Evolutionary conservation across 2,888 invertebrate species (phyloP).

Genomic region (Pantelozetes paolii): DNA sequence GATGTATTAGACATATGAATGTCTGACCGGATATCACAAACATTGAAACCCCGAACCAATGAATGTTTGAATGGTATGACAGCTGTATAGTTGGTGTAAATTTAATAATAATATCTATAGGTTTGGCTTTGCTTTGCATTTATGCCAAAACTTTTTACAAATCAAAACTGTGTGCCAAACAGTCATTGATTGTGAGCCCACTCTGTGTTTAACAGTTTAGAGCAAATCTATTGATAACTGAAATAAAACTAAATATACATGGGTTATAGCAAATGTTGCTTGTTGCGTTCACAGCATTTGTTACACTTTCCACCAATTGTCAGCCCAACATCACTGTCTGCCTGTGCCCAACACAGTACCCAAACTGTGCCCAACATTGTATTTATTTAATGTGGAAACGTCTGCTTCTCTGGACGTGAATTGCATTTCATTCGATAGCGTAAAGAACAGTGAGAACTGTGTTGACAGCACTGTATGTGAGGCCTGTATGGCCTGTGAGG

Average conservation of each 20-base stretch:
- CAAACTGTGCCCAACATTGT: background rate
- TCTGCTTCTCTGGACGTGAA: conserved; percentile 28
- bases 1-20: conserved; percentile 25
- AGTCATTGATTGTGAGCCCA: conserved; percentile 16
- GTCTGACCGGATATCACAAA: conserved; percentile 30
- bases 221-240: conserved; percentile 25
- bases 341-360: background rate
- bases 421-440: conserved; percentile 3
- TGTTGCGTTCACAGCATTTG: conserved; percentile 6
- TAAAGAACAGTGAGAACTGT: conserved; percentile 28
- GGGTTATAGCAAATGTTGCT: conserved; percentile 6
- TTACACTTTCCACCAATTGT: conserved; percentile 29
- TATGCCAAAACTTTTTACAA: conserved; percentile 5
- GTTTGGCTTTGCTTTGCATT: conserved; percentile 11
- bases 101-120: conserved; percentile 23
- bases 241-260: conserved; percentile 33
- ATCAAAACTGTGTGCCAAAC: conserved; percentile 4
- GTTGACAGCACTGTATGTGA: conserved; percentile 34
- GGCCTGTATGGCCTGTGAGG: conserved; percentile 6
- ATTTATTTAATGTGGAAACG: conserved; percentile 35
- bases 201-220: conserved; percentile 1
- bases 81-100: background rate
- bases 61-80: background rate
- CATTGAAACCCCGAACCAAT: conserved; percentile 10
- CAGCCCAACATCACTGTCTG: background rate